Conservation (phyloP, 2,888 invertebrate species). For the Cantharis flavilabris region DNA sequence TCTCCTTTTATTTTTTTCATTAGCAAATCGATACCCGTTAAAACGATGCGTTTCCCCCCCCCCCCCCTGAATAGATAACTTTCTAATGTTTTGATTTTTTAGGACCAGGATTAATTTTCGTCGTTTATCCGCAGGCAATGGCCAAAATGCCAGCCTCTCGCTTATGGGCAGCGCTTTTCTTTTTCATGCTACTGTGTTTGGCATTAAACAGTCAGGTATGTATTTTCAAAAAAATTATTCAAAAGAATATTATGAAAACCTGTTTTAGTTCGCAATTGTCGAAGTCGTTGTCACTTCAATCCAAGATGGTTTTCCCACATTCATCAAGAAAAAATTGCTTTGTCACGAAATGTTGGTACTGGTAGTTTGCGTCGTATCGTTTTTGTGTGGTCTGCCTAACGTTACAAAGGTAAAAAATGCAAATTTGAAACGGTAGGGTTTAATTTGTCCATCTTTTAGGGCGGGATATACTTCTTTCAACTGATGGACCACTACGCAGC, state of each 20-base stretch:
- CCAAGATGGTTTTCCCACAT: slow-evolving; percentile 88
- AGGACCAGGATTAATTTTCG: slow-evolving; percentile 87
- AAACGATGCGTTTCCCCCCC: background rate
- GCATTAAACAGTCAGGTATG: slow-evolving; percentile 88
- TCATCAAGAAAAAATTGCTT: slow-evolving; percentile 80
- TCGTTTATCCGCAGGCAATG: slow-evolving; percentile 91
- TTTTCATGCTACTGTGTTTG: slow-evolving; percentile 87
- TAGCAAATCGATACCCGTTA: background rate
- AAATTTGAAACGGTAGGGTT: background rate
- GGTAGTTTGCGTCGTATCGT: slow-evolving; percentile 81
- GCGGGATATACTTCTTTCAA: slow-evolving; percentile 92
- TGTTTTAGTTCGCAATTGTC: slow-evolving; percentile 86
- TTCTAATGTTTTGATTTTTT: slow-evolving; percentile 16
- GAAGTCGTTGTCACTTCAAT: slow-evolving; percentile 93
- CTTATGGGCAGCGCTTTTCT: slow-evolving; percentile 87
- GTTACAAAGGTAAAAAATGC: slow-evolving; percentile 70
- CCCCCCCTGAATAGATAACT: too few relatives aligned
- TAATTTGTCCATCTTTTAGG: slow-evolving; percentile 58
- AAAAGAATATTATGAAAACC: slow-evolving; percentile 7
- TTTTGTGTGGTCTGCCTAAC: slow-evolving; percentile 84
- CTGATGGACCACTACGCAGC: slow-evolving; percentile 93
- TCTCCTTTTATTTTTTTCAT: background rate
- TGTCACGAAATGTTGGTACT: slow-evolving; percentile 87
- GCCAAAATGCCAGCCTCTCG: slow-evolving; percentile 92
- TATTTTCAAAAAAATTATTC: slow-evolving; percentile 50